Evolutionary conservation across 2,113 vertebrate genomes (phyloP).

Genomic region (Python bivittatus): DNA sequence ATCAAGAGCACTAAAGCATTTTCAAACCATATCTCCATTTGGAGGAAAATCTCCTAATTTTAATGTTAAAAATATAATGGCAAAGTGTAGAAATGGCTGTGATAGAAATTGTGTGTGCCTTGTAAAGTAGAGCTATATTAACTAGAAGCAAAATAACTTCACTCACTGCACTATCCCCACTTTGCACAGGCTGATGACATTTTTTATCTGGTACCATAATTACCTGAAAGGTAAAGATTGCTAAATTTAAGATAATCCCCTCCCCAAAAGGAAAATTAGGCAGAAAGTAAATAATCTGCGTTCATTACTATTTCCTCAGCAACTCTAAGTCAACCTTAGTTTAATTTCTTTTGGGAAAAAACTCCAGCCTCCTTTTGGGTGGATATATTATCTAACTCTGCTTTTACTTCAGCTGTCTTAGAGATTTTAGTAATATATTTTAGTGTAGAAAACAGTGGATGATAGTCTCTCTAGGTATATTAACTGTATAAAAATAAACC

Average conservation of each 20-base stretch:
- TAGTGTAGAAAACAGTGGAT: background rate
- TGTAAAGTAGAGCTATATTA: background rate
- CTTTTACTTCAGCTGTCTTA: no score
- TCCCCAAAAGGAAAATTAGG: no score
- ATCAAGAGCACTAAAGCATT: background rate
- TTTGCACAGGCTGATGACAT: background rate
- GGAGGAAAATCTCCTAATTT: background rate
- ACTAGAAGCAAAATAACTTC: background rate
- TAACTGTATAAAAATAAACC: background rate
- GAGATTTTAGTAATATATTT: no score
- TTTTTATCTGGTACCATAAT: background rate
- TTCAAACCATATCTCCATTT: background rate
- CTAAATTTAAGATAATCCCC: no score
- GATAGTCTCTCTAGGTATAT: background rate
- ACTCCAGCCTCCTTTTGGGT: no score
- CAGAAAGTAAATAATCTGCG: no score
- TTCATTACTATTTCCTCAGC: no score
- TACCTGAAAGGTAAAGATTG: background rate
- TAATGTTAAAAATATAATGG: background rate
- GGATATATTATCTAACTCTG: no score
- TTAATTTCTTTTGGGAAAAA: no score
- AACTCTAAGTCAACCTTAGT: no score
- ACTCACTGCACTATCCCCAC: background rate
- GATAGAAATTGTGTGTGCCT: background rate
- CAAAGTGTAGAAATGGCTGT: background rate